Base-by-base conservation (phyloP, 2,113 vertebrate genomes). In the Hyperopisus bebe region DNA sequence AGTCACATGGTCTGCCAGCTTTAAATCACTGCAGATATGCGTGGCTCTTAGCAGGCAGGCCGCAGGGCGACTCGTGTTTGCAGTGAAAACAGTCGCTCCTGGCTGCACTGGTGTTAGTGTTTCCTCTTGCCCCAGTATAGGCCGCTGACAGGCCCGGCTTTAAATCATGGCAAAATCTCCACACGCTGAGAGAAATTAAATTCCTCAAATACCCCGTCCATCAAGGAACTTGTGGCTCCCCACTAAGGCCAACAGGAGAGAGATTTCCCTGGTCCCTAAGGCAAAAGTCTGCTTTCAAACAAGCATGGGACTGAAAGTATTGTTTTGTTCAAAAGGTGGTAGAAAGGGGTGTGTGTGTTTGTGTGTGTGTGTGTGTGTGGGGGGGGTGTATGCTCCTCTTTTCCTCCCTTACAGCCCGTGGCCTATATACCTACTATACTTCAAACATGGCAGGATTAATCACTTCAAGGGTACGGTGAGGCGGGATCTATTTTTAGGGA, bases 131-230 rank as follows among this genome's bases (percentile, higher is more conserved):
- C 51, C 47, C 47, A 17, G 48, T 35, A 35, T 31, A n/a, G 50
- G 48, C 27, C 17, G 27, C n/a, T 87, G 85, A 87, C 44, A 87
- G 50, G 15, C 13, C 24, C 19, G 3, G 39, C 35, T 17, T 74
- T 89, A 89, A 89, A 84, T 55, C 70, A 50, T 17, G 9, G 77
- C 51, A 55, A 84, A 62, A 44, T 89, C 47, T 50, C 44, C 66
- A 46, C 27, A 39, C 77, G 39, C 77, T n/a, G 31, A 58, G 88
- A 58, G 39, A 55, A 84, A 53, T 46, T n/a, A 44, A 42, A 89
- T 89, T 89, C 48, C 51, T 58, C 31, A 84, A 42, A 89, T 84
- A n/a, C 88, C 47, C 6, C 27, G 85, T 50, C 48, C 48, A 19
- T 86, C 85, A 35, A 50, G 21, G 31, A 66, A 10, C 44, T 44